These are phyloP conservation scores for Bubo scandiacus DNA, from an alignment of 2,113 vertebrate genomes.

Conservation along the genomic window DNA sequence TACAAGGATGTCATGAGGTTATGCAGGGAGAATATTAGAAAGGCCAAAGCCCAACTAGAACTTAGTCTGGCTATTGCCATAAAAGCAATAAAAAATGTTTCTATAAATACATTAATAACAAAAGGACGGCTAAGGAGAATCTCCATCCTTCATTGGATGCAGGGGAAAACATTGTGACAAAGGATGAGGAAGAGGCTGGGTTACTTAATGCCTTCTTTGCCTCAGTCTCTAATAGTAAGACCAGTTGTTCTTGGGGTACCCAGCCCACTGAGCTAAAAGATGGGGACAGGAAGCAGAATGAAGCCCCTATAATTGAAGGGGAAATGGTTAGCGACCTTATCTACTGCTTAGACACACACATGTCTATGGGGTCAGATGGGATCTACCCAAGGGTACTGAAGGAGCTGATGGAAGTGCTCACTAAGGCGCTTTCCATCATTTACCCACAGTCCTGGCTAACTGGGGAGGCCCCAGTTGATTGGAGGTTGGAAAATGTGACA, in stretches of 20 bases:
- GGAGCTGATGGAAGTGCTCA: not conserved
- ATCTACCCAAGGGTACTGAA: not conserved
- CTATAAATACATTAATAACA: not conserved
- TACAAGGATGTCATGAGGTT: no score
- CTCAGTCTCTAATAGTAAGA: no score
- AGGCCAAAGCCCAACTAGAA: no score
- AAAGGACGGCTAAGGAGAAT: not conserved
- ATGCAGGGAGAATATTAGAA: no score
- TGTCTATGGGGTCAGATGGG: not conserved
- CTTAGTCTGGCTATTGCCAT: no score
- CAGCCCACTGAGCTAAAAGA: not conserved
- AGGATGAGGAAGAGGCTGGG: no score
- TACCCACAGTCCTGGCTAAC: no score
- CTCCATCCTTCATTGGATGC: not conserved
- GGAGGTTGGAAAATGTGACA: no score
- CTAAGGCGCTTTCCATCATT: not conserved
- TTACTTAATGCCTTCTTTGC: no score
- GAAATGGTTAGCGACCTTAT: not conserved
- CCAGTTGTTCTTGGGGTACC: no score
- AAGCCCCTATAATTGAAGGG: not conserved
- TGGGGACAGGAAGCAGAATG: not conserved
- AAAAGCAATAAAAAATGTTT: not conserved
- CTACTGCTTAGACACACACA: not conserved
- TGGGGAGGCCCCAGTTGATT: no score
- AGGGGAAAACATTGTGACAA: not conserved